Base-by-base conservation (phyloP, 2,888 invertebrate species). In the Ectemnius cavifrons region DNA sequence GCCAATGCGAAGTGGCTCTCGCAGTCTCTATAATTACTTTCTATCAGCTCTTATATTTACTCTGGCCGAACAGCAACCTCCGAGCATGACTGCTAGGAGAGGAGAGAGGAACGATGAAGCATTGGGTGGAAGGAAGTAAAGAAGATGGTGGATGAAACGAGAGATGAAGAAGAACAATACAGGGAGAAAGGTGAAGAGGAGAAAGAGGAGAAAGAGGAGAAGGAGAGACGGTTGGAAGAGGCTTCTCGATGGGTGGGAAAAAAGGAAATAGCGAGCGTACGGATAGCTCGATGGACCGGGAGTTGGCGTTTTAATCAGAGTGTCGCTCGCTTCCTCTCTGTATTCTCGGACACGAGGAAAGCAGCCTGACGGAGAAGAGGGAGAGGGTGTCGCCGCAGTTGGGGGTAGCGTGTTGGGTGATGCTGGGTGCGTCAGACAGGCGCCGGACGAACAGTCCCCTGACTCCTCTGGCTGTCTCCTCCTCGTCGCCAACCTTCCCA, bases 241-340 rank as follows among this genome's bases (percentile, higher is more conserved):
- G 20, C 59, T 59, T 49, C 59, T 16, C 14, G 66, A 23, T 58
- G 64, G 49, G 59, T 28, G 59, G 45, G 64, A 67, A 61, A 57
- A 67, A 75, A 73, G 72, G 78, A 73, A 78, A 81, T 76, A 68
- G 75, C 75, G 71, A 78, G 75, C 70, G 67, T 63, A 37, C 65
- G 75, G 73, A 37, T 37, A 76, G 80, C 73, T 77, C 82, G 81
- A 85, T 82, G 77, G 79, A 71, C 68, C 67, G 71, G 76, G 73
- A 83, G 82, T 83, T 77, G 81, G 79, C 77, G 85, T 85, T 86
- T 86, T 86, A 86, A 86, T 86, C 86, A 86, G 82, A 79, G 81
- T 86, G 83, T 78, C 82, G 81, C 85, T 85, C 79, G 37, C 37
- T 37, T 82, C 84, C 82, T 80, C 85, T 79, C 79, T 82, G 84